phyloP scores from a whole-genome alignment of 2,888 invertebrate species.

The Parnassius apollo region DNA sequence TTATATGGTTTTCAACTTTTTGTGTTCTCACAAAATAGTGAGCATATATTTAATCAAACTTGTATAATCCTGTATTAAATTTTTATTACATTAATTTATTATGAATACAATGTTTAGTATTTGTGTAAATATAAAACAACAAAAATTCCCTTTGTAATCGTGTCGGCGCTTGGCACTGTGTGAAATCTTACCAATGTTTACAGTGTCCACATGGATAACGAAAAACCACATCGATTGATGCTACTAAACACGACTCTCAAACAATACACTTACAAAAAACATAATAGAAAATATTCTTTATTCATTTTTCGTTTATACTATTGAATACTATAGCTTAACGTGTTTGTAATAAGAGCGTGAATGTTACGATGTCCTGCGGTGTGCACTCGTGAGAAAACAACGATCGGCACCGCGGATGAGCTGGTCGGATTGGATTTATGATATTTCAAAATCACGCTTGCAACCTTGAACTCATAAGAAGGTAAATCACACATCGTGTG shows the following conservation, averaged over 20 bases:
- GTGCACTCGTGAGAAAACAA: constrained; percentile 66
- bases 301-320: constrained; percentile 19
- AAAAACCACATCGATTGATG: constrained; percentile 67
- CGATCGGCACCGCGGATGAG: constrained; percentile 57
- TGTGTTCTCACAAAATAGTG: too few relatives aligned
- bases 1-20: too few relatives aligned
- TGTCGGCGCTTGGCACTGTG: constrained; percentile 38
- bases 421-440: constrained; percentile 70
- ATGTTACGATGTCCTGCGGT: constrained; percentile 31
- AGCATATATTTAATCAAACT: too few relatives aligned
- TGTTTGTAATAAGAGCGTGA: constrained; percentile 30
- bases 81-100: too few relatives aligned
- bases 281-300: constrained; percentile 41
- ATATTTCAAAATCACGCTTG: constrained; percentile 73
- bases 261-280: constrained; percentile 55
- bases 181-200: constrained; percentile 63
- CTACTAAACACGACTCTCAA: constrained; percentile 68
- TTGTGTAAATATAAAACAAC: not conserved
- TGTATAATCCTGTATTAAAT: too few relatives aligned
- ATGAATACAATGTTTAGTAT: too few relatives aligned
- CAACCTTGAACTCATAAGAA: constrained; percentile 72
- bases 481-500: constrained; percentile 60
- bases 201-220: constrained; percentile 68
- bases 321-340: constrained; percentile 30
- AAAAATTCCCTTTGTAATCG: constrained; percentile 39